Percentiles rank a stretch among this genome's conserved stretches.
These are phyloP conservation scores for Megalops cyprinoides DNA, from an alignment of 2,797 vertebrate species.

Conservation along the genomic window DNA sequence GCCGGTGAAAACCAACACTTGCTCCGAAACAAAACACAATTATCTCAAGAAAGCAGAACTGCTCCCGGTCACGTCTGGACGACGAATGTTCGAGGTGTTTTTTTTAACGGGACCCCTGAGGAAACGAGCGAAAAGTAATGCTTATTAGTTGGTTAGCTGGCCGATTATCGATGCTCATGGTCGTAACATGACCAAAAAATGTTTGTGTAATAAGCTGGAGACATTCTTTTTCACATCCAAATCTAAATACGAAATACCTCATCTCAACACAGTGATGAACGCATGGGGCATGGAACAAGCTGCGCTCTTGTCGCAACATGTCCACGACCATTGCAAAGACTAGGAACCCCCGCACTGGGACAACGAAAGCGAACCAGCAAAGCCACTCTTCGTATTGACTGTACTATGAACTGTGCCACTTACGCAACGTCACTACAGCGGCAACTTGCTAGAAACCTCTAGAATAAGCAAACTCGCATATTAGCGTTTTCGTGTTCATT, in stretches of 20 bases:
- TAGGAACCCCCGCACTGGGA: neutral
- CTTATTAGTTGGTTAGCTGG: neutral
- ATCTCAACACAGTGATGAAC: too few species aligned
- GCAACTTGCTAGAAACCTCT: neutral
- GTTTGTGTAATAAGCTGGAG: too few species aligned
- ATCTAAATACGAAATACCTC: too few species aligned
- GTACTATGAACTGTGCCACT: neutral
- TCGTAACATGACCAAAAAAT: neutral
- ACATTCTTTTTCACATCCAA: too few species aligned
- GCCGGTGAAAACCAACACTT: slow-evolving; percentile 60
- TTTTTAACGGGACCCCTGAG: slow-evolving; percentile 76
- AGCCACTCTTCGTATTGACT: neutral
- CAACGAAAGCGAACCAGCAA: neutral
- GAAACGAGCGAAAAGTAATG: slow-evolving; percentile 6
- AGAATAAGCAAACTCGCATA: neutral
- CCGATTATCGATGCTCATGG: neutral
- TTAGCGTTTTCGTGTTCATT: neutral
- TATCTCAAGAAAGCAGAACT: slow-evolving; percentile 61
- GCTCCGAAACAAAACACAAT: slow-evolving; percentile 59
- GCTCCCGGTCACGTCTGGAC: slow-evolving; percentile 64
- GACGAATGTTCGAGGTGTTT: slow-evolving; percentile 60
- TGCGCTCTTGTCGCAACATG: neutral
- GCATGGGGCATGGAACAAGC: neutral
- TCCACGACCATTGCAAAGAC: neutral
- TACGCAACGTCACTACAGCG: too few species aligned